Evolutionary conservation across 2,113 vertebrate genomes (phyloP).

Genomic region (Zapornia atra): DNA sequence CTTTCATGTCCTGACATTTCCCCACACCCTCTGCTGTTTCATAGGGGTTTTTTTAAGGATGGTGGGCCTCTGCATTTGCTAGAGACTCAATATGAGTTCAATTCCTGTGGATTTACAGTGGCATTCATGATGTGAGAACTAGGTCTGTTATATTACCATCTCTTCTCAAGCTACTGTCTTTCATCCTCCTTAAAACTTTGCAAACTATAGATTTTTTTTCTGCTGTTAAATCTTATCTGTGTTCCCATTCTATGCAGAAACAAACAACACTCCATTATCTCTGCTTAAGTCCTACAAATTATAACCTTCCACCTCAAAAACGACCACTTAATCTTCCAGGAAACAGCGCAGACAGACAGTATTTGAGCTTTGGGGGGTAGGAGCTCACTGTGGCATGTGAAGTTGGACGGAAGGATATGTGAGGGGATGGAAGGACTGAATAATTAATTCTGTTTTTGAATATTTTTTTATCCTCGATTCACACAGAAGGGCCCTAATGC

Average conservation of each 20-base stretch:
- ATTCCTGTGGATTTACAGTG: neutral
- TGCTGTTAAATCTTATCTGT: neutral
- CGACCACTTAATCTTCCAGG: slow-evolving; percentile 36
- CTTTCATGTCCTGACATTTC: neutral
- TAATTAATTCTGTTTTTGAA: neutral
- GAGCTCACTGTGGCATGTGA: neutral
- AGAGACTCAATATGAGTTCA: neutral
- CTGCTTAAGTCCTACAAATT: neutral
- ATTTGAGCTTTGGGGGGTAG: neutral
- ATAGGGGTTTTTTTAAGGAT: neutral
- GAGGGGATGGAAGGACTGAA: neutral
- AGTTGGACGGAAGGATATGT: neutral
- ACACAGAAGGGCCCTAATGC: neutral
- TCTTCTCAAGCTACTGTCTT: neutral
- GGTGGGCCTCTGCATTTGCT: neutral
- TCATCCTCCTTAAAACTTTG: neutral
- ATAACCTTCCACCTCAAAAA: neutral
- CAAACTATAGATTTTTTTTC: neutral
- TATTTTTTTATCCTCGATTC: neutral
- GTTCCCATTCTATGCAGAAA: neutral
- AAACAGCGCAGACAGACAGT: slow-evolving; percentile 1
- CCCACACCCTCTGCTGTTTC: neutral
- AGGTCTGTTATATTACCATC: neutral
- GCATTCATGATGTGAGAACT: neutral
- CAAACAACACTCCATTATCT: neutral